Conservation (phyloP, 2,888 invertebrate genomes). For the Arctia plantaginis region DNA sequence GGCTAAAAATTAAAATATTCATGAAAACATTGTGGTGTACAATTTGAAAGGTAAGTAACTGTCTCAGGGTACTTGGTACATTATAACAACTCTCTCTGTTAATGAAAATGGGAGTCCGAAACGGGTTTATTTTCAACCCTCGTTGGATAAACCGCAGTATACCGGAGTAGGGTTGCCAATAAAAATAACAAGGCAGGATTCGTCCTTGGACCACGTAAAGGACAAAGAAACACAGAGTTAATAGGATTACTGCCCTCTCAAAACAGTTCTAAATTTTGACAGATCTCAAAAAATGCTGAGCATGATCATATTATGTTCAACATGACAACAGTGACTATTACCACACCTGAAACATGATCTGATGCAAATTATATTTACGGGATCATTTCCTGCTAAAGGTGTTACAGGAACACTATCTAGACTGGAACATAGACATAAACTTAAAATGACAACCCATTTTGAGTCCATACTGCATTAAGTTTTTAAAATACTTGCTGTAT, state of each 20-base stretch:
- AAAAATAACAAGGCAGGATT: slow-evolving; percentile 5
- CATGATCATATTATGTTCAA: not conserved
- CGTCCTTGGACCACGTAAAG: not conserved
- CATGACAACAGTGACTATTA: not conserved
- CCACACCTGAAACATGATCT: not conserved
- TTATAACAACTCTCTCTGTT: slow-evolving; percentile 28
- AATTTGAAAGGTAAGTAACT: slow-evolving; percentile 43
- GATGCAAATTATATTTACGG: not conserved
- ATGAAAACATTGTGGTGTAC: slow-evolving; percentile 33
- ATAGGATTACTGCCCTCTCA: not conserved
- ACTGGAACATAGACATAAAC: not conserved
- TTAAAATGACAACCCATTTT: not conserved
- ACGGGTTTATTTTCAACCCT: slow-evolving; percentile 33
- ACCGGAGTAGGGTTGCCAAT: slow-evolving; percentile 19
- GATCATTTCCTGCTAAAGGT: not conserved
- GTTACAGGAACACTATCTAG: not conserved
- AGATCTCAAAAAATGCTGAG: not conserved
- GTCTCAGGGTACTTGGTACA: slow-evolving; percentile 35
- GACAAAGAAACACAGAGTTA: not conserved
- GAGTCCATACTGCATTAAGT: too few species aligned
- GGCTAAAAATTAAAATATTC: slow-evolving; percentile 34
- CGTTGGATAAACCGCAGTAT: slow-evolving; percentile 33
- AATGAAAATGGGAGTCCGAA: slow-evolving; percentile 31
- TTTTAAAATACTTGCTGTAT: not conserved
- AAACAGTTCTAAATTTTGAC: slow-evolving; percentile 4